Evolutionary conservation across 2,888 invertebrate genomes (phyloP).

Genomic region (Drosophila colorata): DNA sequence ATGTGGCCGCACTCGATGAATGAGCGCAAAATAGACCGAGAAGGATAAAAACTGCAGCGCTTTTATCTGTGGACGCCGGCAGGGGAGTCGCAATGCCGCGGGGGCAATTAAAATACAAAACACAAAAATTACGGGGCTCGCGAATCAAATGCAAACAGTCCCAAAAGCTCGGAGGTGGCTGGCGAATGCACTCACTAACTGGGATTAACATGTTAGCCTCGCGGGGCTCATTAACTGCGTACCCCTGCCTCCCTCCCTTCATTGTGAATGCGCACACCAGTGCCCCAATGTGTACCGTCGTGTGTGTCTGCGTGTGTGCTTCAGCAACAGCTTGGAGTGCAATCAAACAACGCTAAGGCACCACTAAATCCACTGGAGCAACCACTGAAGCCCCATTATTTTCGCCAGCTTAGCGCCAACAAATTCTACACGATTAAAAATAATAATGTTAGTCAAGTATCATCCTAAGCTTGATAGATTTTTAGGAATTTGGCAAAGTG

Average conservation of each 20-base stretch:
- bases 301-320: conserved; percentile 7
- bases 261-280: conserved; percentile 51
- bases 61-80: background rate
- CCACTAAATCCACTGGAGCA: conserved; percentile 12
- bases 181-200: conserved; percentile 33
- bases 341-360: conserved; percentile 59
- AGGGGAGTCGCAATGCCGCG: conserved; percentile 29
- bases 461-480: too few species aligned
- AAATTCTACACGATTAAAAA: background rate
- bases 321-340: conserved; percentile 39
- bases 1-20: conserved; percentile 45
- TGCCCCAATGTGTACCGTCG: conserved; percentile 28
- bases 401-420: background rate
- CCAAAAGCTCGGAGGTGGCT: conserved; percentile 27
- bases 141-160: conserved; percentile 59
- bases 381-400: conserved; percentile 28
- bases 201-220: conserved; percentile 76
- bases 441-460: background rate
- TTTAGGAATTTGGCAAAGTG: too few species aligned
- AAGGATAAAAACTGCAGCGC: conserved; percentile 2
- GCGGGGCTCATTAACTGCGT: conserved; percentile 73
- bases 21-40: conserved; percentile 5
- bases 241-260: conserved; percentile 8
- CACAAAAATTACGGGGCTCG: conserved; percentile 55
- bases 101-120: conserved; percentile 76